These are phyloP conservation scores for Graptemys geographica DNA, from an alignment of 2,797 vertebrate genomes.

Conservation along the genomic window DNA sequence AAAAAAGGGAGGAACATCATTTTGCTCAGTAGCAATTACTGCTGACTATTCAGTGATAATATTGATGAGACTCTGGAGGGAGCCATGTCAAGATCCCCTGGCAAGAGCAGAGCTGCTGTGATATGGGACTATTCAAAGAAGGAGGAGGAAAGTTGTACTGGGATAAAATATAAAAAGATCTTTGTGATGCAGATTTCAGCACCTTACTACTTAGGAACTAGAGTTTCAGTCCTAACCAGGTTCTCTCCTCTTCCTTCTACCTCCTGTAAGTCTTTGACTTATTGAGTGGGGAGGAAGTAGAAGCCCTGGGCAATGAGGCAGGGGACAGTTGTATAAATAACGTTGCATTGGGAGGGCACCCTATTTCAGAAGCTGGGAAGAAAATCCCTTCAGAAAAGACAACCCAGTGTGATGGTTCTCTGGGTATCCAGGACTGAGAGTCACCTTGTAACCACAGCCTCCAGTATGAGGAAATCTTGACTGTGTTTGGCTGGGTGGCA, in stretches of 20 bases:
- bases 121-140: not conserved
- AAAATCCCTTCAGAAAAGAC: not conserved
- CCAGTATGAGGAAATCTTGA: not conserved
- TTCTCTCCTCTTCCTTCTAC: not conserved
- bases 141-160: not conserved
- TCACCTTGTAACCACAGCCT: not conserved
- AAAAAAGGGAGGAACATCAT: not conserved
- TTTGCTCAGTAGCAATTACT: accelerated
- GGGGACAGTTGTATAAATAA: not conserved
- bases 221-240: not conserved
- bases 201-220: not conserved
- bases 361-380: not conserved
- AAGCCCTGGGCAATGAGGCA: not conserved
- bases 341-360: not conserved
- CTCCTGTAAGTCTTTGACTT: not conserved
- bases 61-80: not conserved
- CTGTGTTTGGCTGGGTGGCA: not conserved
- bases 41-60: not conserved
- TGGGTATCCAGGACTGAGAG: not conserved
- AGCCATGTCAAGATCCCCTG: accelerated
- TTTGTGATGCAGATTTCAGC: not conserved
- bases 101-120: not conserved
- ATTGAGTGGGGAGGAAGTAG: not conserved
- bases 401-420: not conserved
- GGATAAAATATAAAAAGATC: not conserved